Evolutionary conservation across 1,140 invertebrate genomes (phyloP), one percentile per base, ranked within the genome.

Genomic region (Megalopta genalis): DNA sequence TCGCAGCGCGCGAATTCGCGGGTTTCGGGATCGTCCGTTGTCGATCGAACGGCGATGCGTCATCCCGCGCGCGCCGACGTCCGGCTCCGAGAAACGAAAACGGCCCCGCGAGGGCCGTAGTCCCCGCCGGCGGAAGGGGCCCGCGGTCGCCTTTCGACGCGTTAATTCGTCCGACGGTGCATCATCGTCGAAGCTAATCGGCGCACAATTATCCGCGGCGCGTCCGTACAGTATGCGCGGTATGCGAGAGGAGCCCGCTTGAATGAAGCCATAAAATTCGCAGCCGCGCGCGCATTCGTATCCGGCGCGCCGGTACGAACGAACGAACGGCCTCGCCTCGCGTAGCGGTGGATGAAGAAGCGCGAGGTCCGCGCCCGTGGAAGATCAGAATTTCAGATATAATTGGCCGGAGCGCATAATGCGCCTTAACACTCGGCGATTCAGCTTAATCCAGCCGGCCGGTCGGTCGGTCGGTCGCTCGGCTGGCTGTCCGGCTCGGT

Each of bases 201-300:
- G 49, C n/a, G n/a, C 27, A 60, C n/a, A 64, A 76, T 76, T 67
- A 76, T 76, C 73, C 49, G 23, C 6, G 39, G 39, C 57, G 8
- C 71, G 63, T 59, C 73, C 49, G 10, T 10, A 39, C 16, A 65
- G 65, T 77, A 77, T 77, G 74, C 74, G 21, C 57, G 74, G 74
- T 39, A 77, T 39, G 57, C 65, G 7, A n/a, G 16, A 54, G n/a
- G n/a, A n/a, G 6, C 54, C 57, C 14, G 57, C 12, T n/a, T 52
- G 65, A 57, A 70, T 77, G 66, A 69, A 69, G 75, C 83, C 83
- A 79, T 69, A 81, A 83, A 83, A 73, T 75, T 65, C 75, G 68
- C 57, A 27, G 39, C 69, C 72, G 57, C 49, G 16, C 49, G 16
- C 49, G 54, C 49, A 69, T 75, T 69, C 75, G 68, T 49, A 23